Conservation (phyloP, 2,797 vertebrate species). For the Spheniscus humboldti region DNA sequence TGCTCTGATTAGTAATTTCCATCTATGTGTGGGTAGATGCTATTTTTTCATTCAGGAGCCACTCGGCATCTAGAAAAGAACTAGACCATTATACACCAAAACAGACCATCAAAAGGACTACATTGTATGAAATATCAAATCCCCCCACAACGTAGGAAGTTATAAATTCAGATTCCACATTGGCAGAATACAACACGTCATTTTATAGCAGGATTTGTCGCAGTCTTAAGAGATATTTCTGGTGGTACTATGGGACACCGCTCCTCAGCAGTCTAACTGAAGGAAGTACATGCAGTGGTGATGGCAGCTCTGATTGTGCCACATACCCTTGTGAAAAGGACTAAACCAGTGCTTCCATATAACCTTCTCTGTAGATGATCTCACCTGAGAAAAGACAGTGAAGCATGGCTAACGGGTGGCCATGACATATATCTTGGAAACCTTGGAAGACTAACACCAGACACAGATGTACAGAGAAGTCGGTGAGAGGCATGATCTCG, state of each 20-base stretch:
- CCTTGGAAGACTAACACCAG: background rate
- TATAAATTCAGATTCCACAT: background rate
- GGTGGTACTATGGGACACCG: background rate
- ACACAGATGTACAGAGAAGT: background rate
- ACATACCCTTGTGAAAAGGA: background rate
- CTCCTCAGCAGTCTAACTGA: background rate
- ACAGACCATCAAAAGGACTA: background rate
- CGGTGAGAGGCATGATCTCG: background rate
- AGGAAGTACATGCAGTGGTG: background rate
- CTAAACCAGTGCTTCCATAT: background rate
- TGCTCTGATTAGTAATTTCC: background rate
- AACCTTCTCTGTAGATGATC: background rate
- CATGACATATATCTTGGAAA: background rate
- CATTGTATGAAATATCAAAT: background rate
- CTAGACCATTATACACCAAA: background rate
- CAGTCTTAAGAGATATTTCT: background rate
- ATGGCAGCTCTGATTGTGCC: background rate
- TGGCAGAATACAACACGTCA: accelerated
- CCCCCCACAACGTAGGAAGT: accelerated
- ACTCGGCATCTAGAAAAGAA: background rate
- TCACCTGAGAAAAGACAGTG: background rate
- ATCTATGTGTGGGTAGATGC: background rate
- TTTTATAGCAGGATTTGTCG: background rate
- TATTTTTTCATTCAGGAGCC: background rate
- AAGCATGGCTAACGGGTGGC: background rate